phyloP scores from a whole-genome alignment of 2,113 vertebrate genomes.

The Dipodomys ordii region DNA sequence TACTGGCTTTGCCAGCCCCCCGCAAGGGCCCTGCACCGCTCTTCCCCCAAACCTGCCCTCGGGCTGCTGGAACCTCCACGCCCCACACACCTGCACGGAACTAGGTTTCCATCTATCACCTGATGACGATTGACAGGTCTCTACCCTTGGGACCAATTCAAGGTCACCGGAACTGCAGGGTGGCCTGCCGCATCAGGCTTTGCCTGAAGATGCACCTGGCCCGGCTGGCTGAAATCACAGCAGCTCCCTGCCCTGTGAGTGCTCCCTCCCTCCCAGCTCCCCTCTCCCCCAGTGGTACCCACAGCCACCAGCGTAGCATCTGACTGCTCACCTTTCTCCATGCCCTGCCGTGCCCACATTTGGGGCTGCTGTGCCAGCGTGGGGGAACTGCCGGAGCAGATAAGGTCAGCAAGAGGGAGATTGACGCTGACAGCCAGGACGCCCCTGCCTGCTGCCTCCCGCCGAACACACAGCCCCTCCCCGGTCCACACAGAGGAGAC shows the following conservation, averaged over 20 bases:
- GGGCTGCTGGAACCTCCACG: rapidly evolving
- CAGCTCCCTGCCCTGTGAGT: rapidly evolving
- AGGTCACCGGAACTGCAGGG: not conserved
- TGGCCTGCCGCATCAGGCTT: rapidly evolving
- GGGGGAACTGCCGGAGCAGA: not conserved
- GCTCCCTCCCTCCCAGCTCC: not conserved
- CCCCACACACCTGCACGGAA: not conserved
- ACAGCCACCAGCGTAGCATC: not conserved
- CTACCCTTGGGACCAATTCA: not conserved
- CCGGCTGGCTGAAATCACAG: not conserved
- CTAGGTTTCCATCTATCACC: rapidly evolving
- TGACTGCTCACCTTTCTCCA: no score
- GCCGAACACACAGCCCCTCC: not conserved
- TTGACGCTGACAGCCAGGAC: not conserved
- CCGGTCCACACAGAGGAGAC: not conserved
- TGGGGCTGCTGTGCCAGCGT: rapidly evolving
- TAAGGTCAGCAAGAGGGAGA: no score
- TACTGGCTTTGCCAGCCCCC: not conserved
- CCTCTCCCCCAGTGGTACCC: not conserved
- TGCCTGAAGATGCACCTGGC: not conserved
- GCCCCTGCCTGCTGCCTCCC: rapidly evolving
- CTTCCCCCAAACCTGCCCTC: no score
- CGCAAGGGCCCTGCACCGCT: not conserved
- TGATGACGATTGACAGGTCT: not conserved
- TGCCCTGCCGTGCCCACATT: not conserved